These are phyloP conservation scores for Gerris buenoi DNA, from an alignment of 1,140 invertebrate species.

Conservation along the genomic window DNA sequence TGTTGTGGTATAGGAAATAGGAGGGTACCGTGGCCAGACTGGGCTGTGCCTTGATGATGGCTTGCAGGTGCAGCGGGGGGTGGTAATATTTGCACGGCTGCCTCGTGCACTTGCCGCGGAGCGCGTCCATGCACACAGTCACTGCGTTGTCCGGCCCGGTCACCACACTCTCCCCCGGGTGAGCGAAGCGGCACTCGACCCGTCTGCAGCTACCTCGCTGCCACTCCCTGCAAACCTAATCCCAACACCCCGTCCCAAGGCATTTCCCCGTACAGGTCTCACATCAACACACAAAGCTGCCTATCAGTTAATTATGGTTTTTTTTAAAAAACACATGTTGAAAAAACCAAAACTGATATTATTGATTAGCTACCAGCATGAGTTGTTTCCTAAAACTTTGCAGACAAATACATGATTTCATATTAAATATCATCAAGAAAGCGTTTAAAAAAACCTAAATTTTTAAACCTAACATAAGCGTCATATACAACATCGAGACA, in stretches of 20 bases:
- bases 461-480: too few relatives aligned
- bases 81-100: conserved; percentile 94
- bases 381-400: too few relatives aligned
- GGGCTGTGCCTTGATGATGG: conserved; percentile 92
- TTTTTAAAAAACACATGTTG: too few relatives aligned
- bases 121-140: conserved; percentile 97
- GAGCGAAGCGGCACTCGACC: conserved; percentile 92
- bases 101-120: conserved; percentile 90
- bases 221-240: conserved; percentile 96
- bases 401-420: too few relatives aligned
- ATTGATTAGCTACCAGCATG: too few relatives aligned
- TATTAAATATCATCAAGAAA: too few relatives aligned
- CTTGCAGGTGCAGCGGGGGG: conserved; percentile 94
- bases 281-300: conserved; percentile 4
- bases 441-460: too few relatives aligned
- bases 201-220: conserved; percentile 93
- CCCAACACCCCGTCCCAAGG: conserved; percentile 18
- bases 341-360: too few relatives aligned
- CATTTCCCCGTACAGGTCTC: not conserved
- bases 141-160: conserved; percentile 86
- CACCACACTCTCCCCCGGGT: conserved; percentile 78
- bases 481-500: too few relatives aligned
- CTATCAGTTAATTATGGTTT: too few relatives aligned
- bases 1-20: conserved; percentile 12
- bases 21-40: conserved; percentile 61